Conservation (phyloP, 2,113 vertebrate species). For the Phoenicopterus ruber region DNA sequence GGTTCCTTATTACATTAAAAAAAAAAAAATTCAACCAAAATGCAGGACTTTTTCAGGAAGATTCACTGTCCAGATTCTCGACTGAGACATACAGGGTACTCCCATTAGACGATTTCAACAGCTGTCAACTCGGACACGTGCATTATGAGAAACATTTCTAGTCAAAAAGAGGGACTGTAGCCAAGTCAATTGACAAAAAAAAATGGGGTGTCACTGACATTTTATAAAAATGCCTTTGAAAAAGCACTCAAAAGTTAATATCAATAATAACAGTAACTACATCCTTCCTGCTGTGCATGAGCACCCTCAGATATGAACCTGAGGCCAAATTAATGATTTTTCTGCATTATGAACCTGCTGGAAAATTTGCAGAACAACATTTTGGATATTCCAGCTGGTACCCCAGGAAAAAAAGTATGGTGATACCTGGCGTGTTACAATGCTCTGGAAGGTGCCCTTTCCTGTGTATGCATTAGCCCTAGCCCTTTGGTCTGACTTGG, state of each 20-base stretch:
- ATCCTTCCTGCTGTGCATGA: background rate
- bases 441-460: background rate
- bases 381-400: background rate
- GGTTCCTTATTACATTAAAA: background rate
- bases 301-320: background rate
- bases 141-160: background rate
- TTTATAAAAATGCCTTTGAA: background rate
- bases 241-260: background rate
- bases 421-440: background rate
- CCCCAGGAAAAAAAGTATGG: background rate
- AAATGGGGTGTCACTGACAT: background rate
- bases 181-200: background rate
- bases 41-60: background rate
- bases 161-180: background rate
- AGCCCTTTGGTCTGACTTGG: background rate
- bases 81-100: fast-evolving
- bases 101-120: background rate
- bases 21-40: background rate
- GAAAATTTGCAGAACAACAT: background rate
- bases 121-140: background rate
- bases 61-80: background rate
- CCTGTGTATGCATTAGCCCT: background rate
- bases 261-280: background rate
- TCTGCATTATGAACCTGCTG: background rate
- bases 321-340: background rate